Evolutionary conservation across 2,797 vertebrate species (phyloP), one percentile per base, ranked within the genome.

Genomic region (Paedocypris micromegethes): DNA sequence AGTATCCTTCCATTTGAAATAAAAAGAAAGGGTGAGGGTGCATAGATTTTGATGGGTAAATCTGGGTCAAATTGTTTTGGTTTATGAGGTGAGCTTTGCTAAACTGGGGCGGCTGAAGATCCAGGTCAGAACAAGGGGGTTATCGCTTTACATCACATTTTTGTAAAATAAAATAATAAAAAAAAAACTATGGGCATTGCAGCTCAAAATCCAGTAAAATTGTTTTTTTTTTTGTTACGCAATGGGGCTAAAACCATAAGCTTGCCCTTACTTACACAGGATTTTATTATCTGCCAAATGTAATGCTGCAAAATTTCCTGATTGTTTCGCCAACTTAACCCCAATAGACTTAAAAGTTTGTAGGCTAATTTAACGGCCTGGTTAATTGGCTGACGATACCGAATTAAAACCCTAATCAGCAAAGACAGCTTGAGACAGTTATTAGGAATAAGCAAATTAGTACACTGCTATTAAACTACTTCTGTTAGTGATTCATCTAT

Each of bases 371-470:
- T 69, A 38, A 59, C 48, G 44, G 39, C 49, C 38, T 46, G 51
- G 3, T 51, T 69, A 55, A 55, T 62, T 62, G 58, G 7, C 44
- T 55, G 44, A 37, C 39, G 54, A 9, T 69, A 55, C 62, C 41
- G 58, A 69, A 69, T 62, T 43, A 55, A 62, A 62, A 45, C 39
- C 9, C 61, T 69, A 61, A 69, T 69, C 52, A 42, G 51, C 39
- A 2, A 69, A 55, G 67, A 62, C 66, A 68, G 66, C 66, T 23
- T 41, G 44, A 61, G 58, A 61, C 58, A 49, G 44, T 69, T 62
- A 43, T 40, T 49, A 69, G 39, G 50, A 62, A 68, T 68, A 69
- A 69, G 66, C 66, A 55, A 55, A 55, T 69, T 43, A 69, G 43
- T 60, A 38, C 38, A 38, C 44, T 60, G 58, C 9, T 38, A 69